phyloP scores from a whole-genome alignment of 2,888 invertebrate genomes.

The Venusia cambrica region DNA sequence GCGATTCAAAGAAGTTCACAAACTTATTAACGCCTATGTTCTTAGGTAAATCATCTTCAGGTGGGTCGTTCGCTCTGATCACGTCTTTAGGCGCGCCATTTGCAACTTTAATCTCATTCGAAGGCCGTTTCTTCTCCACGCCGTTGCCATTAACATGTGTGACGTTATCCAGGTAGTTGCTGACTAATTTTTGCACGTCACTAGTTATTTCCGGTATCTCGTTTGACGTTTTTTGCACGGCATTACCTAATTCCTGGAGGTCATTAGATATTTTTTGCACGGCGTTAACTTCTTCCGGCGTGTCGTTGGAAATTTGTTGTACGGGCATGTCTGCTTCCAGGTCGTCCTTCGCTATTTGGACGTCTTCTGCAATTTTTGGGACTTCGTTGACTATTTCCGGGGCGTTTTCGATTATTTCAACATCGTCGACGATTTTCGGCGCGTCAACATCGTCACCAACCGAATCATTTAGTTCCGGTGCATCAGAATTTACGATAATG shows the following conservation, averaged over 20 bases:
- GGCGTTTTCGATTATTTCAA: slow-evolving; percentile 5
- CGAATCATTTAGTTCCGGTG: not conserved
- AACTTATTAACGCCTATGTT: slow-evolving; percentile 76
- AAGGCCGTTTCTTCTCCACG: slow-evolving; percentile 44
- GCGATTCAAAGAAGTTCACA: slow-evolving; percentile 73
- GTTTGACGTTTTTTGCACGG: slow-evolving; percentile 11
- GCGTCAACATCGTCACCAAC: too few species aligned
- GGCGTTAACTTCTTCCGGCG: not conserved
- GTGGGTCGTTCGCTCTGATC: slow-evolving; percentile 70
- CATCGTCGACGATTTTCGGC: slow-evolving; percentile 3
- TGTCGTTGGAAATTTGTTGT: slow-evolving; percentile 1
- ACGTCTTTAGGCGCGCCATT: slow-evolving; percentile 66
- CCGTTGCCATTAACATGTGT: slow-evolving; percentile 43
- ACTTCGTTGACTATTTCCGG: slow-evolving; percentile 4
- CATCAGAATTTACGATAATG: not conserved
- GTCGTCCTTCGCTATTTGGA: slow-evolving; percentile 4
- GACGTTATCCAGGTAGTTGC: slow-evolving; percentile 10
- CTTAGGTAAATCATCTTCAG: slow-evolving; percentile 72
- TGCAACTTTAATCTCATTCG: slow-evolving; percentile 72
- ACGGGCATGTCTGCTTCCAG: slow-evolving; percentile 2
- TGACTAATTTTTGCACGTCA: slow-evolving; percentile 7
- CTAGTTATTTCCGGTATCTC: slow-evolving; percentile 2
- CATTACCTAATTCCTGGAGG: slow-evolving; percentile 13
- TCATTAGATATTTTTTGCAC: slow-evolving; percentile 11
- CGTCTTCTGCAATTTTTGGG: slow-evolving; percentile 2